Conservation (phyloP, 35 echinoderm and acorn worm species). For the Lytechinus variegatus region DNA sequence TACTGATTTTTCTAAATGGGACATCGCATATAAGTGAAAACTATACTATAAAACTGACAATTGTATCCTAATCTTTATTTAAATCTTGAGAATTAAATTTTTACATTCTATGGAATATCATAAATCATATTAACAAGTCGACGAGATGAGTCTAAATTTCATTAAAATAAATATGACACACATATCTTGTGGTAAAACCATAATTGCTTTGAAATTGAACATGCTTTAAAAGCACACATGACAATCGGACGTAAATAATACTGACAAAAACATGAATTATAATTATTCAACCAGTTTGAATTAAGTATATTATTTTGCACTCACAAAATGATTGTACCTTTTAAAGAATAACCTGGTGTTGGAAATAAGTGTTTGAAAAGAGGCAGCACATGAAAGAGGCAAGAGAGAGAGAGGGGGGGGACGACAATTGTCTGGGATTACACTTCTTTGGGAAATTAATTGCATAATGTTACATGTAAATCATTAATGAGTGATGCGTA, state of each 20-base stretch:
- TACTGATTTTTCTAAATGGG: background rate
- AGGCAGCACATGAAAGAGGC: background rate
- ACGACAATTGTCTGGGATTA: too few species aligned
- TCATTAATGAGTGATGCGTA: background rate
- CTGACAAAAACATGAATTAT: background rate
- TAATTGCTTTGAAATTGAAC: too few species aligned
- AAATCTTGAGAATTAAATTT: too few species aligned
- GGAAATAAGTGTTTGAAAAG: background rate
- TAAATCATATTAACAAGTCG: background rate
- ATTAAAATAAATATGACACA: background rate
- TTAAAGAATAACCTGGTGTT: too few species aligned
- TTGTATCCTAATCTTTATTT: too few species aligned
- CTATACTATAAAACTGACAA: too few species aligned
- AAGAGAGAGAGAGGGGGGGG: background rate
- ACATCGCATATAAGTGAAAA: background rate
- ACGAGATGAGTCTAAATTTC: background rate
- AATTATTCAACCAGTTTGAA: background rate
- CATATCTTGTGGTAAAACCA: too few species aligned
- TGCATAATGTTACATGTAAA: background rate
- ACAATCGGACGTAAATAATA: background rate
- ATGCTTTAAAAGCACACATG: too few species aligned
- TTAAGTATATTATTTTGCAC: too few species aligned
- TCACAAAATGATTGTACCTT: too few species aligned
- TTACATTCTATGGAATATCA: too few species aligned
- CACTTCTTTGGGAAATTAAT: background rate